Evolutionary conservation across 35 echinoderm and acorn worm species (phyloP).

Genomic region (Diadema setosum): DNA sequence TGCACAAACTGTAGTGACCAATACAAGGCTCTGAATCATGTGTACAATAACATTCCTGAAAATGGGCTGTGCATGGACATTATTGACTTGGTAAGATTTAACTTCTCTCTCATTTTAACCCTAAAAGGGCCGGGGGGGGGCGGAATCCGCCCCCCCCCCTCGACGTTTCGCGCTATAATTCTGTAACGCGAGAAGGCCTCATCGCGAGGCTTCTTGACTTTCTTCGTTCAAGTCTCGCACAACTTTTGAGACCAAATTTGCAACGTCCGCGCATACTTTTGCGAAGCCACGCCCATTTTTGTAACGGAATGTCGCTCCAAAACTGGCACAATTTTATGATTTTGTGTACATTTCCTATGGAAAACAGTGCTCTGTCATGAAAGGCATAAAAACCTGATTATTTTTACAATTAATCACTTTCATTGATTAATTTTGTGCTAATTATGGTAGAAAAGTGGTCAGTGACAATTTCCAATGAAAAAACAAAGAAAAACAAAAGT

Average conservation of each 20-base stretch:
- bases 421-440: no score
- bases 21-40: neutral
- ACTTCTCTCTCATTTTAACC: neutral
- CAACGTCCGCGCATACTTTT: neutral
- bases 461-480: no score
- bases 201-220: neutral
- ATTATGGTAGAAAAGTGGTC: no score
- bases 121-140: no score
- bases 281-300: no score
- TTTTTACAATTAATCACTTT: no score
- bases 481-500: no score
- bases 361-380: no score
- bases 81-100: neutral
- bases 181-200: neutral
- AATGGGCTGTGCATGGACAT: neutral
- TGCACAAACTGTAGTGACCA: neutral
- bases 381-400: no score
- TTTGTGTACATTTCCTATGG: no score
- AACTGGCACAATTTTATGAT: no score
- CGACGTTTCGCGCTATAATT: neutral
- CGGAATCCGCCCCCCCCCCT: neutral
- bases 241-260: neutral
- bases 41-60: neutral
- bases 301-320: no score
- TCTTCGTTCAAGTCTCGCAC: neutral